Base-by-base conservation (phyloP, 2,797 vertebrate genomes). In the Semaprochilodus insignis region DNA sequence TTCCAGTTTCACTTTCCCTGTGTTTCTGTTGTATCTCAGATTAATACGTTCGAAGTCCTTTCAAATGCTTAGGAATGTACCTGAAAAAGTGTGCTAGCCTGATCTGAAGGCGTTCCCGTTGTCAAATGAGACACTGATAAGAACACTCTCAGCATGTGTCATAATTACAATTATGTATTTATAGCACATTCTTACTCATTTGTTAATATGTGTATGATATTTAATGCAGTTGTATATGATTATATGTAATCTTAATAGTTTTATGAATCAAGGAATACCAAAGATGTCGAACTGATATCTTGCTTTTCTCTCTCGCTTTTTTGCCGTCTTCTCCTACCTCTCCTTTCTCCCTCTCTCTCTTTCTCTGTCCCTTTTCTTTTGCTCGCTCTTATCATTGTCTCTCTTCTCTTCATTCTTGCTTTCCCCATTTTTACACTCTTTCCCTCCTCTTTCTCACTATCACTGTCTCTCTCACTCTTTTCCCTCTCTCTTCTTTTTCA, bases 1-100 rank as follows among this genome's bases (percentile, higher is more conserved):
- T 80, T 81, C 54, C 70, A 23, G 63, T 76, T 81, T 60, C 55
- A 75, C 21, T n/a, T 21, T 75, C 8, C 51, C 19, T 59, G 21
- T 44, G 60, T 71, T 48, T 51, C 1, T 67, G 40, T 51, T 70
- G 19, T 80, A 36, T 62, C 57, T 72, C 14, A 54, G 55, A 52
- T 72, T 60, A 62, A 27, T 48, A 21, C 27, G 7, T 44, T 40
- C 19, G 8, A 31, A 59, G 31, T 79, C 3, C 23, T 48, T 70
- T 48, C 11, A 23, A 48, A 71, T 48, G 44, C 15, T 71, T 23
- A 44, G 16, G 14, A 71, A 25, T 25, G 40, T 71, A 71, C 69
- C 69, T 71, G 40, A 25, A 3, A 6, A 1, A 48, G 69, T 75
- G 54, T 40, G 34, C 34, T 44, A 34, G 31, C 36, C 54, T 74